A percentile compares a stretch with the other conserved stretches of the same genome.
Evolutionary conservation across 2,797 vertebrate species (phyloP).

Genomic region (Philypnodon macrostomus): DNA sequence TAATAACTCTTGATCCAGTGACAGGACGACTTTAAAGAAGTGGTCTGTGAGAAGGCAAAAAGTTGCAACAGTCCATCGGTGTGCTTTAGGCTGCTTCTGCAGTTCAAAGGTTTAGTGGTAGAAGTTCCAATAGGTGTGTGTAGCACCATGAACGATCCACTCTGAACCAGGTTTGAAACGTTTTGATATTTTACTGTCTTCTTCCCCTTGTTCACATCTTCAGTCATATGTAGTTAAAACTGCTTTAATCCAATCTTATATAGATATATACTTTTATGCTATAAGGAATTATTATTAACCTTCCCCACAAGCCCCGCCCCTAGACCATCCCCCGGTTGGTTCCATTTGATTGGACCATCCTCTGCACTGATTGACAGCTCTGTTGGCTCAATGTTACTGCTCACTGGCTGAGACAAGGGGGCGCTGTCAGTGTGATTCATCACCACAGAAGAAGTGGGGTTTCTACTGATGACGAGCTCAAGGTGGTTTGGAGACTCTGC

Average conservation of each 20-base stretch:
- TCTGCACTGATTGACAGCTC: slow-evolving; percentile 42
- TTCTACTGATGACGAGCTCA: slow-evolving; percentile 95
- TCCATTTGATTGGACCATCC: slow-evolving; percentile 66
- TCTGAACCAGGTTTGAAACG: slow-evolving; percentile 40
- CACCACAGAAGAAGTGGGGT: slow-evolving; percentile 73
- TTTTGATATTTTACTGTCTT: slow-evolving; percentile 27
- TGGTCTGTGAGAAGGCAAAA: slow-evolving; percentile 37
- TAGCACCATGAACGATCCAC: slow-evolving; percentile 61
- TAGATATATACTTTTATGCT: slow-evolving; percentile 42
- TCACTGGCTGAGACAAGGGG: slow-evolving; percentile 42
- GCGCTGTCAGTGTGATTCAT: slow-evolving; percentile 60
- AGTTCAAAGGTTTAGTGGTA: slow-evolving; percentile 51
- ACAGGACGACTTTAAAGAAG: slow-evolving; percentile 33
- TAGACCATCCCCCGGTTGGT: slow-evolving; percentile 58
- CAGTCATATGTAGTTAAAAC: slow-evolving; percentile 30
- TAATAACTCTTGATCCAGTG: slow-evolving; percentile 37
- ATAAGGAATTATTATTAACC: slow-evolving; percentile 65
- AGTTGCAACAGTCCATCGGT: slow-evolving; percentile 42
- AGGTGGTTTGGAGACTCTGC: slow-evolving; percentile 93
- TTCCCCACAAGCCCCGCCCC: slow-evolving; percentile 41
- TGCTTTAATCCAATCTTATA: slow-evolving; percentile 28
- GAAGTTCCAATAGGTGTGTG: slow-evolving; percentile 50
- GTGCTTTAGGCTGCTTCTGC: slow-evolving; percentile 65
- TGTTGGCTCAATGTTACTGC: slow-evolving; percentile 28
- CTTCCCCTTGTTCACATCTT: slow-evolving; percentile 23